Evolutionary conservation across 1,140 invertebrate species (phyloP).

Genomic region (Leptopilina boulardi): DNA sequence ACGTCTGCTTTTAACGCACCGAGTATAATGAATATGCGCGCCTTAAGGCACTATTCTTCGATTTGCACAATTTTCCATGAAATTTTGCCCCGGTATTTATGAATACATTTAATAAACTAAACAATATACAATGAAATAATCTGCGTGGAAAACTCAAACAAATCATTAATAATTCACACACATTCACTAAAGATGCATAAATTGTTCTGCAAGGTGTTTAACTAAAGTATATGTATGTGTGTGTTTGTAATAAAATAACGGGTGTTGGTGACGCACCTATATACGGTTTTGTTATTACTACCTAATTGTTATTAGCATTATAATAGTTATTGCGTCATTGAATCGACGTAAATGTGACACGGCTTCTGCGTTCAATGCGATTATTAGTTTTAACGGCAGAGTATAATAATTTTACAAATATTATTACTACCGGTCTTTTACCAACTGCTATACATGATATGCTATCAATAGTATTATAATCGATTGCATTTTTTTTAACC

Average conservation of each 20-base stretch:
- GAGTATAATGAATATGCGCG: not conserved
- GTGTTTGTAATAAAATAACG: not conserved
- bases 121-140: constrained; percentile 14
- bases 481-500: not conserved
- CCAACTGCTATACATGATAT: not conserved
- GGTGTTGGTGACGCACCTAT: not conserved
- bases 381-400: constrained; percentile 7
- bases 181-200: constrained; percentile 22
- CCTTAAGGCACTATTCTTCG: not conserved
- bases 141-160: constrained; percentile 11
- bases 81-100: not conserved
- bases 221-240: not conserved
- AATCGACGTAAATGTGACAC: constrained; percentile 12
- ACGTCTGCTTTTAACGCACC: not conserved
- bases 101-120: not conserved
- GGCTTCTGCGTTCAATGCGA: not conserved
- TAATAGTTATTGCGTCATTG: constrained; percentile 26
- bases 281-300: not conserved
- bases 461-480: constrained; percentile 2
- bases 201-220: constrained; percentile 3
- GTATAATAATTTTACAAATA: constrained; percentile 25
- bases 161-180: constrained; percentile 26
- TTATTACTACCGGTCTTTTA: constrained; percentile 17
- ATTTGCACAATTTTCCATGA: constrained; percentile 21
- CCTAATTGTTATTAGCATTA: constrained; percentile 20